Evolutionary conservation across 2,113 vertebrate species (phyloP).

Genomic region (Calonectris borealis): DNA sequence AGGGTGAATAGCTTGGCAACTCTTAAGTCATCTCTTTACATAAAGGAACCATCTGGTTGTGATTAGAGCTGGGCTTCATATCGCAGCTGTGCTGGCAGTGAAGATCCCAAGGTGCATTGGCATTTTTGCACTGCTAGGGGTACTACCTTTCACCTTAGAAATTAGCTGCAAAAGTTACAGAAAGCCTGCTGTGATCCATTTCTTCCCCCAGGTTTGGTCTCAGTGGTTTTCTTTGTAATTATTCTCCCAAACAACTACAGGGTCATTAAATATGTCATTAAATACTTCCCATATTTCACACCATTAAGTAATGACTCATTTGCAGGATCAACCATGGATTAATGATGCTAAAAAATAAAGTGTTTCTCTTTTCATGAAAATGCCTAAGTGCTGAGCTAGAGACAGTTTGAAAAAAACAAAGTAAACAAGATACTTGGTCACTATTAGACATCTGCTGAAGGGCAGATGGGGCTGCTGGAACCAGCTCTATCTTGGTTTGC

Average conservation of each 20-base stretch:
- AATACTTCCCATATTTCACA: background rate
- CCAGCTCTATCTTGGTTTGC: background rate
- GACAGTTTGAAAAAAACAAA: background rate
- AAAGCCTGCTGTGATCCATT: background rate
- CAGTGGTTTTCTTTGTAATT: background rate
- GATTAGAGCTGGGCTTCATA: background rate
- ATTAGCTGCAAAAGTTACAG: background rate
- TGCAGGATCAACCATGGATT: background rate
- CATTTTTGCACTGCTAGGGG: background rate
- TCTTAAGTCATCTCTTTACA: constrained; percentile 10
- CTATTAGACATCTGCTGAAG: background rate
- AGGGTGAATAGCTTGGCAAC: constrained; percentile 61
- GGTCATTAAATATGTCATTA: background rate
- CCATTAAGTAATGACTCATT: background rate
- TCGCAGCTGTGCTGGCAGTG: background rate
- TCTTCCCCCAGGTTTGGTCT: background rate
- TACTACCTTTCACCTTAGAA: background rate
- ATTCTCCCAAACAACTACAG: background rate
- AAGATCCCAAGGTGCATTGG: background rate
- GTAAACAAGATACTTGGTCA: background rate
- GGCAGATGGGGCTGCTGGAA: background rate
- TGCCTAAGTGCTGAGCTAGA: background rate
- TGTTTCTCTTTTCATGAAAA: background rate
- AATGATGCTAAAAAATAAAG: background rate
- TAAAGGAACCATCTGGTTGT: constrained; percentile 53